Evolutionary conservation across 2,113 vertebrate genomes (phyloP), one percentile per base, ranked within the genome.

Genomic region (Melanostigma gelatinosum): DNA sequence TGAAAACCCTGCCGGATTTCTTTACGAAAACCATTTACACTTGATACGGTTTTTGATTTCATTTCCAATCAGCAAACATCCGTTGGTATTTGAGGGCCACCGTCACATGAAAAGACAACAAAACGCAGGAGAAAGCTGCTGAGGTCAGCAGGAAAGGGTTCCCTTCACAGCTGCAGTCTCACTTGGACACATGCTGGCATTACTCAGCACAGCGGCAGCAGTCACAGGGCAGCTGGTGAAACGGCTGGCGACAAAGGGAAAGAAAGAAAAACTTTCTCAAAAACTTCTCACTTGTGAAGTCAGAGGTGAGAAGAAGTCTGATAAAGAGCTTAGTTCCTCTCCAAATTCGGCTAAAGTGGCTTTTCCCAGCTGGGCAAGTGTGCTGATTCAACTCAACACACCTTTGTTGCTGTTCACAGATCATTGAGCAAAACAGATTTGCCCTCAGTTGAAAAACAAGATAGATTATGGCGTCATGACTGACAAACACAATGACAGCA

Each of bases 111-210:
- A 72, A 61, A 61, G 32, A 73, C 62, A 48, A 64, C 44, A 46
- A 79, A n/a, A 55, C 52, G 42, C n/a, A 67, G 0, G 20, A 16
- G 27, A 75, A 77, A 87, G 64, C 80, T 83, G 91, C 88, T 69
- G 79, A 77, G 50, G 72, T 91, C 90, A 87, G 86, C 89, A 69
- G 75, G 40, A 70, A 57, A 44, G 48, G 34, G 16, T 58, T 80
- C 63, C 74, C 85, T 6, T 65, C 77, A 80, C 83, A 85, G 85
- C 75, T 13, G 75, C 68, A 2, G 78, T 81, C 75, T 83, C 87
- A 67, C 85, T 82, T 58, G 12, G 83, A 71, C 90, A 93, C 87
- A 88, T 91, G 88, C 82, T 85, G 73, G 62, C 83, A 82, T 90
- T 82, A 85, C 75, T 92, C 91, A 85, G 84, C 85, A 82, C 67